Conservation (phyloP, 2,888 invertebrate species). For the Thumatha senex region DNA sequence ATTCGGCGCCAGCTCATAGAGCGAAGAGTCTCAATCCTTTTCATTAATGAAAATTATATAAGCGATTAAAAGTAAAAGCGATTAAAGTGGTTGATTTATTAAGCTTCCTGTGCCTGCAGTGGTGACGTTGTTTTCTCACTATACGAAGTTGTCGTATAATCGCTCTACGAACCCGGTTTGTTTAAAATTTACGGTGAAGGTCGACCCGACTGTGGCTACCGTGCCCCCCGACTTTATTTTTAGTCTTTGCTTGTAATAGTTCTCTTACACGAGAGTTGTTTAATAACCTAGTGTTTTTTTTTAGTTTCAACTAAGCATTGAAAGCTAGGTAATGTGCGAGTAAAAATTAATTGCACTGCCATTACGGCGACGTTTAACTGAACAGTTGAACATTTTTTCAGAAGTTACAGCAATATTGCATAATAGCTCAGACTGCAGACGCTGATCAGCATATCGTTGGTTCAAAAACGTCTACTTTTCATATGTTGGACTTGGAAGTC, state of each 20-base stretch:
- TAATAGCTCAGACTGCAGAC: too few relatives aligned
- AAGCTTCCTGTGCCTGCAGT: too few relatives aligned
- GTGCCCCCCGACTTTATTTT: constrained; percentile 46
- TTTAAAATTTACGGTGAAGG: constrained; percentile 47
- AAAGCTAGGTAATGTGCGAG: neutral
- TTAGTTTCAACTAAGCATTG: constrained; percentile 7
- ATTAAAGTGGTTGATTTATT: too few relatives aligned
- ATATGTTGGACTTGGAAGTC: neutral
- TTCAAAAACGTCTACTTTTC: neutral
- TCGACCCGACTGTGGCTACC: constrained; percentile 29
- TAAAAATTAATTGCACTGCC: constrained; percentile 3
- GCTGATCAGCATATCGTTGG: neutral
- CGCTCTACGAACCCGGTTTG: constrained; percentile 25
- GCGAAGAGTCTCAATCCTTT: too few relatives aligned
- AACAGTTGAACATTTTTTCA: too few relatives aligned
- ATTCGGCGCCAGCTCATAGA: too few relatives aligned
- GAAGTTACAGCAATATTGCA: neutral
- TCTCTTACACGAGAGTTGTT: constrained; percentile 29
- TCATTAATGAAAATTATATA: too few relatives aligned
- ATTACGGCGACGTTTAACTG: too few relatives aligned
- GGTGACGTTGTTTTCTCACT: constrained; percentile 4
- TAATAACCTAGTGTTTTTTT: constrained; percentile 17
- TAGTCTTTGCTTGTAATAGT: constrained; percentile 40
- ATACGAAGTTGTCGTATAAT: constrained; percentile 15
- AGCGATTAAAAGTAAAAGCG: too few relatives aligned